Base-by-base conservation (phyloP, 2,113 vertebrate genomes). In the Laterallus jamaicensis region DNA sequence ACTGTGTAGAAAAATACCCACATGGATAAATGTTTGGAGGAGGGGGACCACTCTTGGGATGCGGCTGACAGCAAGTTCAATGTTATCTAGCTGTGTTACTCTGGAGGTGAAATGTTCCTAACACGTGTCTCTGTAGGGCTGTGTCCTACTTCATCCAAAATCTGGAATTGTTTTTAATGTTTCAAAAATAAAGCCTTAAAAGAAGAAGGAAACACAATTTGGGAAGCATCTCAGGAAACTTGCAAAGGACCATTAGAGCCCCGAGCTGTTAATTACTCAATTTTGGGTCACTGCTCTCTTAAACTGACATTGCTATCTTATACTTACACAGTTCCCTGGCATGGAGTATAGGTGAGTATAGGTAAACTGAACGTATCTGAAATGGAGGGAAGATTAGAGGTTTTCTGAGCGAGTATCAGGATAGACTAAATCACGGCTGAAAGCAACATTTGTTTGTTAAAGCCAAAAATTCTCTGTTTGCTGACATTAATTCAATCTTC, bases 401-500 rank as follows among this genome's bases (percentile, higher is more conserved):
- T 82, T 70, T 93, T 82, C 63, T 91, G 54, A 90, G 37, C 63
- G 28, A 26, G 2, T 59, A 70, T 52, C 69, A 67, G 8, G 15
- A 90, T 9, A 82, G 86, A 55, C 11, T 78, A 88, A 88, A 88
- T 37, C n/a, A 32, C 20, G 16, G 50, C 75, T 94, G 58, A 86
- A 88, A 90, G 32, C 39, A 90, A 60, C 1, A 11, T 49, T 74
- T 86, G 21, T 87, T 90, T 82, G 55, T 56, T 92, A 80, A 82
- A 93, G 60, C 32, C 35, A 21, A n/a, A 86, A 86, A 55, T 62
- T 86, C 39, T 91, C 84, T 74, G 50, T 71, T 91, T 2, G 4
- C 71, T 91, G 79, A 40, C 78, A 95, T 52, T 81, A 92, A 82
- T 74, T 81, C 82, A 82, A 26, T 71, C 52, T 78, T 90, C 47